These are phyloP conservation scores for Hexactinellida sp. DNA, from an alignment of 37 sponge, comb jelly and placozoan genomes.

Conservation along the genomic window DNA sequence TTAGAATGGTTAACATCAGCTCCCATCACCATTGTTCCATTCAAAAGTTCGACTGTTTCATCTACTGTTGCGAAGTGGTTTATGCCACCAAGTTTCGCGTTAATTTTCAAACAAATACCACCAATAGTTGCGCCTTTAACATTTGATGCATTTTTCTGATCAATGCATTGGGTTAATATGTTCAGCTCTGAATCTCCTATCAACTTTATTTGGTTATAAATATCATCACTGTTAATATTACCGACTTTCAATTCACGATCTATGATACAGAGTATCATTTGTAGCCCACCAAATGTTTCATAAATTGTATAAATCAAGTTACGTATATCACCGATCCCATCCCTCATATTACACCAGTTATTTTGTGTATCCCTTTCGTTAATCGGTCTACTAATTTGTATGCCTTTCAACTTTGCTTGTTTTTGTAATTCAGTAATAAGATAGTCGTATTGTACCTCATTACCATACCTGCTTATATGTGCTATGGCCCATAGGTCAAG, in stretches of 20 bases:
- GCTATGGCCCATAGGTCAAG: not conserved
- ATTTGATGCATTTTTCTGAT: constrained; percentile 26
- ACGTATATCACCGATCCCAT: not conserved
- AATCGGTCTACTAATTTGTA: not conserved
- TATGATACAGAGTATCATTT: not conserved
- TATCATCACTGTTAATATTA: constrained; percentile 26
- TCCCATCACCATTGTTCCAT: constrained; percentile 36
- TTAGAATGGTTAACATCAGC: constrained; percentile 69
- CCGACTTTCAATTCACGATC: constrained; percentile 32
- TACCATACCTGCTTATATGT: not conserved
- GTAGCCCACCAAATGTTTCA: not conserved
- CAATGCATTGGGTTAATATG: not conserved
- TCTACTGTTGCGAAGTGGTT: constrained; percentile 34
- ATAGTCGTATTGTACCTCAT: too few species aligned
- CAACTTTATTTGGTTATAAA: constrained; percentile 46
- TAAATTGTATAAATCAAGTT: not conserved
- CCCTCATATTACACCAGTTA: not conserved
- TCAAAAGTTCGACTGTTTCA: not conserved
- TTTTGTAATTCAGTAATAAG: not conserved
- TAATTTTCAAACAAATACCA: constrained; percentile 55
- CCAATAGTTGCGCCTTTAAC: constrained; percentile 37
- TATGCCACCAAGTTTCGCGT: constrained; percentile 49
- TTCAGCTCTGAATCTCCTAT: not conserved
- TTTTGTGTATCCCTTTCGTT: not conserved
- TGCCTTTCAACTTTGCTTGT: not conserved